These are phyloP conservation scores for Kobus ellipsiprymnus DNA, from an alignment of 2,113 vertebrate species.

Conservation along the genomic window DNA sequence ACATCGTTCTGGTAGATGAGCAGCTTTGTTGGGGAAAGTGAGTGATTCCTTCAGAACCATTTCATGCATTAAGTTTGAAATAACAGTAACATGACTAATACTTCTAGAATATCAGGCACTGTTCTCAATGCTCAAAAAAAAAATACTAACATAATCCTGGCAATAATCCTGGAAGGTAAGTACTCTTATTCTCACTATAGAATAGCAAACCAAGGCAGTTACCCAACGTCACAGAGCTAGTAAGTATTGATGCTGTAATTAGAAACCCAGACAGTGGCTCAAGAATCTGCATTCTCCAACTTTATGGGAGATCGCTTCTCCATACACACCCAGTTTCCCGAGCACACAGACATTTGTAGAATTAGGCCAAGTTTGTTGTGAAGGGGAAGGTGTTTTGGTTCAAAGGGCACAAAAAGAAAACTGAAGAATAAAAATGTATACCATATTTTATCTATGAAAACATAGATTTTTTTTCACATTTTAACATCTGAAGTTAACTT, in stretches of 20 bases:
- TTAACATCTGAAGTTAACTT: neutral
- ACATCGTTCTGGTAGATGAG: neutral
- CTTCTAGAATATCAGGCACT: neutral
- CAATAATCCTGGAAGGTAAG: neutral
- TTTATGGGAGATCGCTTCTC: rapidly evolving
- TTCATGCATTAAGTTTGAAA: neutral
- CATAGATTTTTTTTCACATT: neutral
- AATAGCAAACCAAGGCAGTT: neutral
- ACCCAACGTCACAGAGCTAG: neutral
- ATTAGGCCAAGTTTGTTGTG: neutral
- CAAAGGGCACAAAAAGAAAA: neutral
- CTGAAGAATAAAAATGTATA: neutral
- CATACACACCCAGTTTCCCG: neutral
- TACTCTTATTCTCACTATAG: neutral
- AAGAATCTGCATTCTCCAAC: neutral
- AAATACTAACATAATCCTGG: neutral
- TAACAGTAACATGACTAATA: neutral
- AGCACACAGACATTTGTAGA: neutral
- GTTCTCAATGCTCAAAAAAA: neutral
- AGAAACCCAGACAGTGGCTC: neutral
- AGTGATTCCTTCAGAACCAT: neutral
- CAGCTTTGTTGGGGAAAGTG: neutral
- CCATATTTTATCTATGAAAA: neutral
- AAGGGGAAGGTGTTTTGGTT: neutral
- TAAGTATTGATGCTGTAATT: neutral